Conservation (phyloP, 2,113 vertebrate genomes). For the Grallaria varia region DNA sequence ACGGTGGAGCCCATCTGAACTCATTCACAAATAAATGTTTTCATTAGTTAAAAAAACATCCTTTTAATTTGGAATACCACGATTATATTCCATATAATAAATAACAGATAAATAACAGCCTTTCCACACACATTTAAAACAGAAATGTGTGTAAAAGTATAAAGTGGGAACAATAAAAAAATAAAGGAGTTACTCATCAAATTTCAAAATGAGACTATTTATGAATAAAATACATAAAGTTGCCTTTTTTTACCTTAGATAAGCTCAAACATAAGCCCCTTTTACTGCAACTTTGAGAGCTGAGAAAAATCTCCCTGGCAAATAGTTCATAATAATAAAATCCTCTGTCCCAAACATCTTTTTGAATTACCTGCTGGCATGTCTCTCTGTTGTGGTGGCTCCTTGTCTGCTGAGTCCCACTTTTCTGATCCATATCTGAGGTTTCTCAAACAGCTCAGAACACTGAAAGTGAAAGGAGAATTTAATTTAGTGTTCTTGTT, state of each 20-base stretch:
- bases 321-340: constrained; percentile 1
- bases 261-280: not conserved
- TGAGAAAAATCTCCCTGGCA: not conserved
- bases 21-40: not conserved
- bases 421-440: not conserved
- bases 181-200: not conserved
- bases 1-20: not conserved
- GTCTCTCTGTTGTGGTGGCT: not conserved
- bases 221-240: not conserved
- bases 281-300: not conserved
- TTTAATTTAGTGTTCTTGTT: not conserved
- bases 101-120: not conserved
- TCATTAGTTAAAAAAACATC: not conserved
- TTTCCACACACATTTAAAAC: not conserved
- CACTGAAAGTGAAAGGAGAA: not conserved
- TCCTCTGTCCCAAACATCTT: not conserved
- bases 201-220: not conserved
- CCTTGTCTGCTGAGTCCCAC: not conserved
- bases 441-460: not conserved
- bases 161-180: not conserved
- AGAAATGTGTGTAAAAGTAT: not conserved
- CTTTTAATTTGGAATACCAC: not conserved
- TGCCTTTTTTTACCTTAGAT: not conserved
- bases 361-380: not conserved
- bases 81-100: not conserved